These are phyloP conservation scores for Tenthredo mesomela DNA, from an alignment of 2,888 invertebrate genomes.

Conservation along the genomic window DNA sequence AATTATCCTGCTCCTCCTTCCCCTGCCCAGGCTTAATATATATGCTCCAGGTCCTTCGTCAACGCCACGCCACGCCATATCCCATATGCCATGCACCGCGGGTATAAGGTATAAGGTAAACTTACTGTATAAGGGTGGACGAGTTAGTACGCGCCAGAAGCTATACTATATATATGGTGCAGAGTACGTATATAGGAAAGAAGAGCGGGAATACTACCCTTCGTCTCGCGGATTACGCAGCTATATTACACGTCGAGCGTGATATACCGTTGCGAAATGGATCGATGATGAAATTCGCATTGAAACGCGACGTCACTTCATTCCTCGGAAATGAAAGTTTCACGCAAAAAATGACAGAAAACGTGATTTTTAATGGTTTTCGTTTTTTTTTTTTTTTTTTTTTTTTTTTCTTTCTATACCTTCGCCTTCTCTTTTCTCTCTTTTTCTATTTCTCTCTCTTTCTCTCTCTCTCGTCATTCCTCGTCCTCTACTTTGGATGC, in stretches of 20 bases:
- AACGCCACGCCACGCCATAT: neutral
- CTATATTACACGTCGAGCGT: neutral
- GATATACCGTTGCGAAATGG: neutral
- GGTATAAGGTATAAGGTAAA: conserved; percentile 7
- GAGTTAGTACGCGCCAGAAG: too few species aligned
- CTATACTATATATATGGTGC: too few species aligned
- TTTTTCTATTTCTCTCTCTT: neutral
- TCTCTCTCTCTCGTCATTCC: neutral
- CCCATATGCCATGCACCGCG: neutral
- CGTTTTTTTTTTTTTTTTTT: neutral
- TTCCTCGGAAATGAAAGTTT: neutral
- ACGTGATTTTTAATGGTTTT: neutral
- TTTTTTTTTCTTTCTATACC: neutral
- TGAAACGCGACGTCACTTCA: neutral
- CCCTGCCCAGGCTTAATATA: neutral
- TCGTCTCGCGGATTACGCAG: neutral
- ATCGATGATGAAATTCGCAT: conserved; percentile 1
- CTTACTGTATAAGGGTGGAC: neutral
- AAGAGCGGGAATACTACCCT: neutral
- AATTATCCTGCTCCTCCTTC: conserved; percentile 10
- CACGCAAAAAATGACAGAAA: neutral
- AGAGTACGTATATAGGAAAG: neutral
- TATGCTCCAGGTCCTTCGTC: conserved; percentile 14
- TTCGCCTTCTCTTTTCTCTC: neutral
- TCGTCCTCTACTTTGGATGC: conserved; percentile 1